Percentiles rank a stretch among this genome's conserved stretches.
phyloP scores from a whole-genome alignment of 2,888 invertebrate genomes.

The Nasonia oneida region DNA sequence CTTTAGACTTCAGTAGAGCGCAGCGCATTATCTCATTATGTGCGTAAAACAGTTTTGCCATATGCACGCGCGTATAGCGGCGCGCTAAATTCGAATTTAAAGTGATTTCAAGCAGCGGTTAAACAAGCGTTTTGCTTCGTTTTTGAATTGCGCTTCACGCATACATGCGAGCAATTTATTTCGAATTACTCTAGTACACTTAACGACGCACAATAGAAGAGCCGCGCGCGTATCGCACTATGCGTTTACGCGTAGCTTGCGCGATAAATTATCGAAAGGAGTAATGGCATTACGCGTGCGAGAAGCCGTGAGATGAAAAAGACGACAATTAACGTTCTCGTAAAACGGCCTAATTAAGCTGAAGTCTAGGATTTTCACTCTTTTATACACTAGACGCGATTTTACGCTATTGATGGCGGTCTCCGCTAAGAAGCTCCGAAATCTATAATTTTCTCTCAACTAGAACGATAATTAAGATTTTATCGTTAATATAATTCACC shows the following conservation, averaged over 20 bases:
- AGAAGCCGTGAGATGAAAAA: not conserved
- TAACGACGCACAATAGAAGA: conserved; percentile 9
- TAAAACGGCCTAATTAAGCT: not conserved
- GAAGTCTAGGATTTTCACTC: not conserved
- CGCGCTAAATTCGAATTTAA: conserved; percentile 10
- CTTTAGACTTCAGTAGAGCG: not conserved
- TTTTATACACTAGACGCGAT: not conserved
- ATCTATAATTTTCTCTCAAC: not conserved
- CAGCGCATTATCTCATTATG: not conserved
- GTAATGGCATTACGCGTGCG: not conserved
- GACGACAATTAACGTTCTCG: conserved; percentile 8
- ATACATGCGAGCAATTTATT: conserved; percentile 5
- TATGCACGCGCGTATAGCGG: not conserved
- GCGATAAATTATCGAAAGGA: conserved; percentile 7
- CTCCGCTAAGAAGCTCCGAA: not conserved
- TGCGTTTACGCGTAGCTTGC: not conserved
- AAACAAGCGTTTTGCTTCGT: not conserved
- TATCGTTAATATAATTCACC: not conserved
- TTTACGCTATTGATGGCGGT: not conserved
- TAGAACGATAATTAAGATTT: not conserved
- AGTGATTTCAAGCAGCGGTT: not conserved
- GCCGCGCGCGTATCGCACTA: not conserved
- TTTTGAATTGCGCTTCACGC: not conserved
- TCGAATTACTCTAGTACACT: conserved; percentile 18
- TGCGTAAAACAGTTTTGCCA: not conserved